Conservation (phyloP, 2,113 vertebrate species). For the Prunella himalayana region DNA sequence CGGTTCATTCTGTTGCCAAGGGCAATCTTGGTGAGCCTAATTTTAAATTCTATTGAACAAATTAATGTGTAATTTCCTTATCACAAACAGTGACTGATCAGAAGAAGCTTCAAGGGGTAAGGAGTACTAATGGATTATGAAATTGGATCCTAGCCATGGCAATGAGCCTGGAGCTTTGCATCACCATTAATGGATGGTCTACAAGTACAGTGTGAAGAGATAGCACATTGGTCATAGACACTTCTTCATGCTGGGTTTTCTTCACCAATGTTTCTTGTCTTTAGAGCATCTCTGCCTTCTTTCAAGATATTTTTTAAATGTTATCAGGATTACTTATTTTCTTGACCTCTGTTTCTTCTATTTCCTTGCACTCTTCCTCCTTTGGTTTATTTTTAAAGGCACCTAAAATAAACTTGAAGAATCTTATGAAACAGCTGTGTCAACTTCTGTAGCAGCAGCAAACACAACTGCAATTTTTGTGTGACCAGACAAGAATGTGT, state of each 20-base stretch:
- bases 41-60: conserved; percentile 40
- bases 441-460: neutral
- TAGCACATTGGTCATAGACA: neutral
- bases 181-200: neutral
- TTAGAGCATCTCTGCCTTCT: neutral
- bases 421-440: neutral
- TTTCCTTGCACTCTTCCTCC: neutral
- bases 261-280: neutral
- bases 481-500: neutral
- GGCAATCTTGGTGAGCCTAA: conserved; percentile 1
- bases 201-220: neutral
- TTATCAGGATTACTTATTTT: neutral
- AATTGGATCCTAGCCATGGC: conserved; percentile 25
- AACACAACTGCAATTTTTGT: neutral
- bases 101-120: conserved; percentile 41
- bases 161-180: neutral
- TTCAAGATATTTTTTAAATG: neutral
- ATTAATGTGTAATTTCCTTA: conserved; percentile 50
- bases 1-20: conserved; percentile 37
- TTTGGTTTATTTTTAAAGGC: neutral
- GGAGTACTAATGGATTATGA: conserved; percentile 29
- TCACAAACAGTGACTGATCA: conserved; percentile 6
- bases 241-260: neutral
- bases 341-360: neutral
- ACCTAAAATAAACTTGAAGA: neutral